Conservation (phyloP, 2,888 invertebrate species). For the Macrostomum cliftonense region DNA sequence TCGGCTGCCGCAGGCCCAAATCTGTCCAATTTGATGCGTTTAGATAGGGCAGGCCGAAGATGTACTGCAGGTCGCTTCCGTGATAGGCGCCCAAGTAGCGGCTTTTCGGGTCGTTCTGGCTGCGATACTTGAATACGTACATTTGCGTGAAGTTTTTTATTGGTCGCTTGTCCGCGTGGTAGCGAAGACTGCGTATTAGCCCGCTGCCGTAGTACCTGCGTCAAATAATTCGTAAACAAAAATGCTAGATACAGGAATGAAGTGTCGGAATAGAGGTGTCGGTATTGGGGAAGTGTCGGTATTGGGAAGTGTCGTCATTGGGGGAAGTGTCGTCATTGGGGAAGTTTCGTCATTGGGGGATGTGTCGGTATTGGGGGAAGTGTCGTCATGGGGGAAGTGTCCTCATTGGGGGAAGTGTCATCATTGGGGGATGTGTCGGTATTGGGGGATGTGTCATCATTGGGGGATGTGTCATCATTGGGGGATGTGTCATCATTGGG, state of each 20-base stretch:
- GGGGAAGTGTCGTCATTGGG: no score
- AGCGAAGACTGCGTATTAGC: constrained; percentile 24
- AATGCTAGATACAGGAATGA: constrained; percentile 5
- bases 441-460: no score
- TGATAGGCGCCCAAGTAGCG: constrained; percentile 38
- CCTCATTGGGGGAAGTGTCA: no score
- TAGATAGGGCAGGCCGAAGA: constrained; percentile 41
- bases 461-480: no score
- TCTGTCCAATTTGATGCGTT: constrained; percentile 31
- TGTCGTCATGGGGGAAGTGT: no score
- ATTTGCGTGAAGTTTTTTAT: constrained; percentile 20
- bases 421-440: no score
- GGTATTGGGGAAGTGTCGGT: no score
- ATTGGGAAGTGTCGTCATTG: no score
- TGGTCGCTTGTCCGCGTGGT: constrained; percentile 17
- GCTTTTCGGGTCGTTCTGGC: constrained; percentile 27
- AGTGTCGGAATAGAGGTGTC: no score
- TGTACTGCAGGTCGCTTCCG: constrained; percentile 41
- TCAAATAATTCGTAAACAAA: constrained; percentile 34
- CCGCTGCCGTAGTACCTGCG: constrained; percentile 32
- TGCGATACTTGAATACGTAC: constrained; percentile 34
- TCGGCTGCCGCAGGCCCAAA: constrained; percentile 25
- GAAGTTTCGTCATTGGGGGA: no score
- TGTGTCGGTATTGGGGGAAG: no score
- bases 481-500: no score